Conservation (phyloP, 2,797 vertebrate species). For the Sebastes iracundus region DNA sequence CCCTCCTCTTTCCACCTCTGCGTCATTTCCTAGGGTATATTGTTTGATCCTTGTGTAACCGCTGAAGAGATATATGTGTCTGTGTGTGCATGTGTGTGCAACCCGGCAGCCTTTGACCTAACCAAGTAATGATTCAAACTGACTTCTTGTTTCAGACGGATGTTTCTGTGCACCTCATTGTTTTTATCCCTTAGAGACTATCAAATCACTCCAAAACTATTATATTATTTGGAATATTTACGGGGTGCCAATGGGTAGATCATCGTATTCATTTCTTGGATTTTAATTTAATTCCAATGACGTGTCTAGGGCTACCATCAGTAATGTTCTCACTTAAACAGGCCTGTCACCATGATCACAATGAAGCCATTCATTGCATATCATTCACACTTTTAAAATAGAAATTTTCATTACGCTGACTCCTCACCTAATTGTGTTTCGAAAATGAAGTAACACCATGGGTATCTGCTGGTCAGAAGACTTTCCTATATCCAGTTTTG, state of each 20-base stretch:
- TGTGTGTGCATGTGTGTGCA: not conserved
- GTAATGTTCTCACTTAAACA: not conserved
- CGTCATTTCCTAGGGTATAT: not conserved
- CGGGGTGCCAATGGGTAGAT: not conserved
- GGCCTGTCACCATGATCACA: not conserved
- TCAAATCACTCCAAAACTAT: not conserved
- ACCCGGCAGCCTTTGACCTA: not conserved
- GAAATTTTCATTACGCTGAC: not conserved
- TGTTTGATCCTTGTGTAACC: conserved; percentile 5
- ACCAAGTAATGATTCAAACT: not conserved
- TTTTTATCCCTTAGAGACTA: not conserved
- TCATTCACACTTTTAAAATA: not conserved
- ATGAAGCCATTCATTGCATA: not conserved
- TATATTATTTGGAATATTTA: not conserved
- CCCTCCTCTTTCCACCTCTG: not conserved
- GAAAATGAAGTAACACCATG: too few species aligned
- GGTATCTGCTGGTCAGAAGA: not conserved
- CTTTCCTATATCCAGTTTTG: not conserved
- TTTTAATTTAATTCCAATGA: not conserved
- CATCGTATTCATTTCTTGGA: not conserved
- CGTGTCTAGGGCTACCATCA: not conserved
- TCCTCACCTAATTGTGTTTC: not conserved
- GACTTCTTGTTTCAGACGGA: not conserved
- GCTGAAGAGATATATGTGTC: not conserved
- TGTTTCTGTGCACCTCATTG: not conserved